Evolutionary conservation across 2,888 invertebrate genomes (phyloP).

Genomic region (Hipparchia semele): DNA sequence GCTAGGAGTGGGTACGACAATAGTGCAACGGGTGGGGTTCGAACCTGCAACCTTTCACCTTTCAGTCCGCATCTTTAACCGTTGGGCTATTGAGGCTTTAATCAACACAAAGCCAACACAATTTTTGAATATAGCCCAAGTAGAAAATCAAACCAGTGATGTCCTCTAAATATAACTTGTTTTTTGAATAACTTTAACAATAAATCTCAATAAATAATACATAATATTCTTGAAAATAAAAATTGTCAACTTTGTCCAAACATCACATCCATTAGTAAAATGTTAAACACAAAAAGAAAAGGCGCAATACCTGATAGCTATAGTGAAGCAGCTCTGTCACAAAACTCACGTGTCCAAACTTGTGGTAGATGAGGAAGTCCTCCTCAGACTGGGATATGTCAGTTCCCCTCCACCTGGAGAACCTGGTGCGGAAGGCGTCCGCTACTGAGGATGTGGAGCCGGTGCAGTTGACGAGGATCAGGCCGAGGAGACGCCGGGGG

Average conservation of each 20-base stretch:
- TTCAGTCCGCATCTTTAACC: too few species aligned
- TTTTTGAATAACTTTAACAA: too few species aligned
- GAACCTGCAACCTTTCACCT: too few species aligned
- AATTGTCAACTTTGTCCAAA: conserved; percentile 18
- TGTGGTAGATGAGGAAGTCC: conserved; percentile 93
- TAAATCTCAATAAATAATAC: too few species aligned
- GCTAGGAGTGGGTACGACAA: too few species aligned
- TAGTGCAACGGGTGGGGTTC: too few species aligned
- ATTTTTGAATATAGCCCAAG: too few species aligned
- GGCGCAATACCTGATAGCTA: conserved; percentile 68
- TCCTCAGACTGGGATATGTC: conserved; percentile 94
- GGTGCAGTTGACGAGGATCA: conserved; percentile 94
- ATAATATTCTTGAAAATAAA: too few species aligned
- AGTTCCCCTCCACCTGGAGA: conserved; percentile 92
- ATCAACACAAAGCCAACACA: too few species aligned
- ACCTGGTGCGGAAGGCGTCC: conserved; percentile 93
- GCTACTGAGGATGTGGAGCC: conserved; percentile 93
- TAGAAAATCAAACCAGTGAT: too few species aligned
- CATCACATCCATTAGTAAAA: conserved; percentile 12
- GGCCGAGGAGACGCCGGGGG: conserved; percentile 89
- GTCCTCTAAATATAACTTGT: too few species aligned
- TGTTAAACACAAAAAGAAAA: conserved; percentile 55
- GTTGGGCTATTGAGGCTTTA: too few species aligned
- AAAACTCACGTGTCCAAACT: conserved; percentile 94
- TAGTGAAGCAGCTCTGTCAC: conserved; percentile 57